phyloP scores from a whole-genome alignment of 2,797 vertebrate species.

The Gouania willdenowi region DNA sequence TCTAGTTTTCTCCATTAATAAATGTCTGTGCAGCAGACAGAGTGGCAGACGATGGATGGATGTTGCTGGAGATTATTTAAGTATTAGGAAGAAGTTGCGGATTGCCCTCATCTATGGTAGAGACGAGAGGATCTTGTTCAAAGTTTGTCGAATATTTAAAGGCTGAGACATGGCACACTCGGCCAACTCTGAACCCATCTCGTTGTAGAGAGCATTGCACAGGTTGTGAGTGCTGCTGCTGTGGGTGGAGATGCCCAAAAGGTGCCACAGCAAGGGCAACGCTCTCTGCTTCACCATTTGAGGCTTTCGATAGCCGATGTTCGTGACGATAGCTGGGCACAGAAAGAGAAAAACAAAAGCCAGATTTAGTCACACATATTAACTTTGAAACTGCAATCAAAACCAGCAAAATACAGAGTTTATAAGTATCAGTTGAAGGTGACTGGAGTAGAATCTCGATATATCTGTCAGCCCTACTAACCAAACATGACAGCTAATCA shows the following conservation, averaged over 20 bases:
- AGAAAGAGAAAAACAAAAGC: not conserved
- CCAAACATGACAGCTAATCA: too few species aligned
- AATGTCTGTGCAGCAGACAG: too few species aligned
- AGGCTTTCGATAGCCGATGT: slow-evolving; percentile 85
- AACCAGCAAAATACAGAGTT: too few species aligned
- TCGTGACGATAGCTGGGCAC: slow-evolving; percentile 79
- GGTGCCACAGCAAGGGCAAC: slow-evolving; percentile 87
- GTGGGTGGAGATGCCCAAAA: slow-evolving; percentile 78
- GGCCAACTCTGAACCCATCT: slow-evolving; percentile 82
- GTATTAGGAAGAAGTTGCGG: too few species aligned
- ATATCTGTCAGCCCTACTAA: too few species aligned
- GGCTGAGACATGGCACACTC: slow-evolving; percentile 77
- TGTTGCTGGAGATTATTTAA: too few species aligned
- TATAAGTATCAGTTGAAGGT: too few species aligned
- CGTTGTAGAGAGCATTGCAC: slow-evolving; percentile 79
- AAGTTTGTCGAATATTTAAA: slow-evolving; percentile 73
- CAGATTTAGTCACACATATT: not conserved
- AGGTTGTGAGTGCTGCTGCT: slow-evolving; percentile 78
- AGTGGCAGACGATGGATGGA: too few species aligned
- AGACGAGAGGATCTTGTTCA: slow-evolving; percentile 80
- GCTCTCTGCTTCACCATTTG: slow-evolving; percentile 87
- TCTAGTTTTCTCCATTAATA: too few species aligned
- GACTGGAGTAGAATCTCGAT: too few species aligned
- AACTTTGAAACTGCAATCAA: not conserved
- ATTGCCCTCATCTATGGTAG: slow-evolving; percentile 34